Evolutionary conservation across 1,140 invertebrate species (phyloP).

Genomic region (Cyclargus thomasi): DNA sequence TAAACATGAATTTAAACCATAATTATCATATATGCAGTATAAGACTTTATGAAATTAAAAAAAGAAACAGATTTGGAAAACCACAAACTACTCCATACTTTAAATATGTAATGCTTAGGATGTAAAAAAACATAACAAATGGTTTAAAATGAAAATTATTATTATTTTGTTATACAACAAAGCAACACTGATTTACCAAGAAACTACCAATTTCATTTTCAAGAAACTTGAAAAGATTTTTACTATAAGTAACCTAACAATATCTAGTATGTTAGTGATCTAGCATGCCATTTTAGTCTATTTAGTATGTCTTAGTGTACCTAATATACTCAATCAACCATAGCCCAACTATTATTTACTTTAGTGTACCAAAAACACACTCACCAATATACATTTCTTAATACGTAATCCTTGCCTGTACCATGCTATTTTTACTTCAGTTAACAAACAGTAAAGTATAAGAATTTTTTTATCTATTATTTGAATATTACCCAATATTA

Average conservation of each 20-base stretch:
- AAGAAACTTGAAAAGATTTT: conserved; percentile 37
- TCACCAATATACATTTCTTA: not conserved
- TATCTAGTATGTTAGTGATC: conserved; percentile 59
- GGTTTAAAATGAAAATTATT: conserved; percentile 26
- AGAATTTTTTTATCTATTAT: not conserved
- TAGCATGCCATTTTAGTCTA: conserved; percentile 60
- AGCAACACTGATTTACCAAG: conserved; percentile 50
- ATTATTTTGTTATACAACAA: conserved; percentile 30
- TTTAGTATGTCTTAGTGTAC: conserved; percentile 45
- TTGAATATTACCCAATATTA: not conserved
- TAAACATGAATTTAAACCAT: too few species aligned
- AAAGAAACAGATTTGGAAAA: too few species aligned
- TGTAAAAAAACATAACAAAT: conserved; percentile 17
- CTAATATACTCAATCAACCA: conserved; percentile 51
- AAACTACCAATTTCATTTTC: conserved; percentile 43
- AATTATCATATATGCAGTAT: too few species aligned
- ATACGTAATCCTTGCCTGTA: not conserved
- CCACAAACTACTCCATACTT: conserved; percentile 12
- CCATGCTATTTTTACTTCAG: not conserved
- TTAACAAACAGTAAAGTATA: not conserved
- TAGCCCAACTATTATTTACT: conserved; percentile 53
- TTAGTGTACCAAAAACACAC: conserved; percentile 43
- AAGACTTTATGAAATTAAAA: too few species aligned
- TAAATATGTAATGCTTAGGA: too few species aligned
- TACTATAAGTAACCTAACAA: conserved; percentile 44